Evolutionary conservation across 1,140 invertebrate genomes (phyloP).

Genomic region (Sycobia sp.): DNA sequence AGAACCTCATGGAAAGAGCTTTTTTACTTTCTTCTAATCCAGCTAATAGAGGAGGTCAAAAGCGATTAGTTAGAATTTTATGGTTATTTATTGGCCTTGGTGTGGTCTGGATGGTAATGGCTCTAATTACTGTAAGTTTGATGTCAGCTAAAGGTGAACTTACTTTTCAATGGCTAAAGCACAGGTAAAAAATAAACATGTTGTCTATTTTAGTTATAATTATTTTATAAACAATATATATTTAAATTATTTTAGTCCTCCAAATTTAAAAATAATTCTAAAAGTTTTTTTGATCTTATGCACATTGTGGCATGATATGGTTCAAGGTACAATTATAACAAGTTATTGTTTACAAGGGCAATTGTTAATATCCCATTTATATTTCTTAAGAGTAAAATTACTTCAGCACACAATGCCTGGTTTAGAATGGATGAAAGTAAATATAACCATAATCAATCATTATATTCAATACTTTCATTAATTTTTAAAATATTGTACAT

Average conservation of each 20-base stretch:
- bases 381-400: conserved; percentile 72
- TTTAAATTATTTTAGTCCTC: conserved; percentile 61
- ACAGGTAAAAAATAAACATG: conserved; percentile 45
- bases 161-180: conserved; percentile 68
- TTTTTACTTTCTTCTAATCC: conserved; percentile 72
- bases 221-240: conserved; percentile 31
- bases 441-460: neutral
- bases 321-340: conserved; percentile 77
- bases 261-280: conserved; percentile 57
- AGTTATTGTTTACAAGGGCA: conserved; percentile 83
- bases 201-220: neutral
- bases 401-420: conserved; percentile 72
- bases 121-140: conserved; percentile 69
- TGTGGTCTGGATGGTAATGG: conserved; percentile 70
- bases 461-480: neutral
- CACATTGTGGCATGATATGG: conserved; percentile 76
- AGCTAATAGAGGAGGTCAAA: conserved; percentile 70
- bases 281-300: conserved; percentile 70
- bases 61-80: conserved; percentile 68
- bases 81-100: conserved; percentile 75
- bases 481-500: neutral
- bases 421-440: conserved; percentile 77
- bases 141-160: conserved; percentile 70
- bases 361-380: conserved; percentile 72
- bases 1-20: conserved; percentile 88